Conservation (phyloP, 2,888 invertebrate genomes). For the Trichogramma dendrolimi region DNA sequence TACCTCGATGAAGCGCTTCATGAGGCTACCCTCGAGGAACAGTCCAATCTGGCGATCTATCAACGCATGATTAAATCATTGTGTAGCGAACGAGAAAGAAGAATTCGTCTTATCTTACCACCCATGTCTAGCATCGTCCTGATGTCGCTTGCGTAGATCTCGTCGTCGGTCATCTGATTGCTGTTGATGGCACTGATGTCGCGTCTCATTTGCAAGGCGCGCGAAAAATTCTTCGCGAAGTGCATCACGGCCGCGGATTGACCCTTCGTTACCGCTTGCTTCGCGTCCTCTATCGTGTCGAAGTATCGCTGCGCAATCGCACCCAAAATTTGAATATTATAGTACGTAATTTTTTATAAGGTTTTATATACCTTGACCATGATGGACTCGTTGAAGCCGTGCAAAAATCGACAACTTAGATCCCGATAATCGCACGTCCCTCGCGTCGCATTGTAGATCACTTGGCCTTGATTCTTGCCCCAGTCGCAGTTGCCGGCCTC, state of each 20-base stretch:
- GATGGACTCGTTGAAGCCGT: slow-evolving; percentile 58
- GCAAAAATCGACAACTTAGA: slow-evolving; percentile 62
- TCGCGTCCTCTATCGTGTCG: slow-evolving; percentile 55
- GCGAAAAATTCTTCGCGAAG: slow-evolving; percentile 71
- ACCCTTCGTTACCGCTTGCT: slow-evolving; percentile 56
- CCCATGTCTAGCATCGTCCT: slow-evolving; percentile 72
- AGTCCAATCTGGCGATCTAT: slow-evolving; percentile 80
- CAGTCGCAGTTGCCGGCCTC: slow-evolving; percentile 59
- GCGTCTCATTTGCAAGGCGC: slow-evolving; percentile 58
- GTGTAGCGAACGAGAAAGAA: slow-evolving; percentile 34
- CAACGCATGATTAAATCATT: slow-evolving; percentile 30
- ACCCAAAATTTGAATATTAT: background rate
- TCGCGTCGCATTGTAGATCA: slow-evolving; percentile 45
- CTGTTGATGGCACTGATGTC: slow-evolving; percentile 50
- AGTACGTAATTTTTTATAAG: background rate
- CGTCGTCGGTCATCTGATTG: slow-evolving; percentile 35
- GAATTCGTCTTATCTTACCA: slow-evolving; percentile 50
- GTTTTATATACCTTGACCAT: slow-evolving; percentile 51
- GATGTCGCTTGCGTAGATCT: slow-evolving; percentile 56
- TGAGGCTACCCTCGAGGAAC: slow-evolving; percentile 66
- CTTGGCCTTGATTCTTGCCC: slow-evolving; percentile 48
- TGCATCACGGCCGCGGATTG: slow-evolving; percentile 63
- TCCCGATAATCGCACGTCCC: slow-evolving; percentile 56
- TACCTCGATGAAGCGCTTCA: slow-evolving; percentile 66
- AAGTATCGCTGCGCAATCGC: slow-evolving; percentile 52